Percentiles rank a stretch among this genome's conserved stretches.
phyloP scores from a whole-genome alignment of 1,140 invertebrate species.

The Pseudachorutes palmiensis region DNA sequence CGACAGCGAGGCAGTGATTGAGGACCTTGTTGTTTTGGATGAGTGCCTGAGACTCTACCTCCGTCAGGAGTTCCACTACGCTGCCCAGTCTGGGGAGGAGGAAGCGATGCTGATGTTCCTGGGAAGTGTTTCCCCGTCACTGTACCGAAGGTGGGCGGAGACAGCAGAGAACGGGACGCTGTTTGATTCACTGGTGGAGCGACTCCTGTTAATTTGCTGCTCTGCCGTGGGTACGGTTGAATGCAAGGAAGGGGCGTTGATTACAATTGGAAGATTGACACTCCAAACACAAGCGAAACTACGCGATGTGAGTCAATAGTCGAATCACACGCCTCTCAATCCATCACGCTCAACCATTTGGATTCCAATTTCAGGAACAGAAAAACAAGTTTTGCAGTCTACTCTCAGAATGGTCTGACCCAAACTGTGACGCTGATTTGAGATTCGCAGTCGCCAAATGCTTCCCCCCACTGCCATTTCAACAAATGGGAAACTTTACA shows the following conservation, averaged over 20 bases:
- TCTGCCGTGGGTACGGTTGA: not conserved
- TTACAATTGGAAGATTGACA: not conserved
- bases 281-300: not conserved
- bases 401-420: conserved; percentile 11
- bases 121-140: not conserved
- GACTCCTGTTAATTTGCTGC: not conserved
- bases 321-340: too few relatives aligned
- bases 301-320: too few relatives aligned
- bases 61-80: not conserved
- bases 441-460: conserved; percentile 18
- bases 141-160: not conserved
- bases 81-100: not conserved
- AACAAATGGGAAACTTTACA: not conserved
- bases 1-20: not conserved
- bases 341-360: not conserved
- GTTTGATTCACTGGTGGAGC: not conserved
- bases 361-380: not conserved
- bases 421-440: conserved; percentile 21
- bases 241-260: not conserved
- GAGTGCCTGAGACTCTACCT: not conserved
- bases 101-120: not conserved
- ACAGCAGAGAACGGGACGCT: not conserved
- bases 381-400: not conserved
- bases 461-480: conserved; percentile 18
- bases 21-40: not conserved